Percentiles rank a stretch among this genome's conserved stretches.
phyloP scores from a whole-genome alignment of 2,113 vertebrate species.

The Pollimyrus isidori region DNA sequence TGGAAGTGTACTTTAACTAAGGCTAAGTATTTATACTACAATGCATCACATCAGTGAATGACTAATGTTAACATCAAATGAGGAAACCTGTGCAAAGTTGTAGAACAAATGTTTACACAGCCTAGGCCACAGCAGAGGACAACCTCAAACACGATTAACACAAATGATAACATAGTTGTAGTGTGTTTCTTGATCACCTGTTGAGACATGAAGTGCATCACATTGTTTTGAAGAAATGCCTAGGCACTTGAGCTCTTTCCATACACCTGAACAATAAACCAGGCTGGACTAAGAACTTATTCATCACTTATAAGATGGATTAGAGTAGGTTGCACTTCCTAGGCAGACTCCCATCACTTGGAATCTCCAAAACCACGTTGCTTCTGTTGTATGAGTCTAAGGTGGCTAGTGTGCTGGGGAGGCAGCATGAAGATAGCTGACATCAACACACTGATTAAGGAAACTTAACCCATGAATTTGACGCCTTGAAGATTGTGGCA shows the following conservation, averaged over 20 bases:
- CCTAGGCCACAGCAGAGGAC: neutral
- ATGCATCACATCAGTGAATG: neutral
- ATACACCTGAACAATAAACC: neutral
- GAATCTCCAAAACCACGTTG: neutral
- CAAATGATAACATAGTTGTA: neutral
- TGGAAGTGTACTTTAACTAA: neutral
- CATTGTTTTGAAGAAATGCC: neutral
- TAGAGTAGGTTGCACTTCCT: neutral
- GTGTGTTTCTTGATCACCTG: neutral
- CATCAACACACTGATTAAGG: neutral
- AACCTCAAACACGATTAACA: neutral
- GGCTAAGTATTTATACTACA: neutral
- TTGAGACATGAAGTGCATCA: neutral
- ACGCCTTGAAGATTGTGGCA: neutral
- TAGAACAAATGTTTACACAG: neutral
- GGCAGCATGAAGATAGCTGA: neutral
- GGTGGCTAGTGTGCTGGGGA: neutral
- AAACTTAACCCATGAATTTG: neutral
- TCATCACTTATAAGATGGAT: neutral
- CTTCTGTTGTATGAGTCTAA: neutral
- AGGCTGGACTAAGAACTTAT: neutral
- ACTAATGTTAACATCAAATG: neutral
- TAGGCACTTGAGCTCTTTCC: neutral
- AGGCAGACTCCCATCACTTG: neutral
- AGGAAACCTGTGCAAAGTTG: neutral